These are phyloP conservation scores for Holothuria leucospilota DNA, from an alignment of 53 echinoderm and acorn worm species.

Conservation along the genomic window DNA sequence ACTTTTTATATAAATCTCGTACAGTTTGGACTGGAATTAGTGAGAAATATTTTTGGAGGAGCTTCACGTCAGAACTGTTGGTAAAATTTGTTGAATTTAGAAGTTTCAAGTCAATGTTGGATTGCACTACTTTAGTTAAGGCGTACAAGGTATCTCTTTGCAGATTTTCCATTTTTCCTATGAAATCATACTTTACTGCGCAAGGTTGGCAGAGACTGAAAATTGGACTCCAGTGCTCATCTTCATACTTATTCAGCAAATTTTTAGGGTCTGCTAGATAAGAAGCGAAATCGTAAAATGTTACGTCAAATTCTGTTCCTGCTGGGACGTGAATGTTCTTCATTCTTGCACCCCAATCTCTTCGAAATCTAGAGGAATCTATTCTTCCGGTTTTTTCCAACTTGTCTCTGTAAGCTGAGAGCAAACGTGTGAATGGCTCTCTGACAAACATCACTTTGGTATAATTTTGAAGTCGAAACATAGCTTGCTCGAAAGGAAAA, in stretches of 20 bases:
- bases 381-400: neutral
- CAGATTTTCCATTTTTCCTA: constrained; percentile 68
- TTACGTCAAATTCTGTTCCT: constrained; percentile 52
- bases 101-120: neutral
- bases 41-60: neutral
- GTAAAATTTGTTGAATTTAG: constrained; percentile 62
- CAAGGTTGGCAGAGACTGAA: constrained; percentile 85
- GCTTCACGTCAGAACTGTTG: constrained; percentile 57
- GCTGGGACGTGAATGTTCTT: constrained; percentile 31
- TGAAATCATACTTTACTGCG: constrained; percentile 81
- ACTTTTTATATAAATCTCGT: too few relatives aligned
- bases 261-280: constrained; percentile 58
- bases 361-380: constrained; percentile 52
- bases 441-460: constrained; percentile 91
- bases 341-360: neutral
- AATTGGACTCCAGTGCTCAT: constrained; percentile 90
- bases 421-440: constrained; percentile 71
- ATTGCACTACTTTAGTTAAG: neutral
- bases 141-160: constrained; percentile 50
- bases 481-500: constrained; percentile 50
- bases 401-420: constrained; percentile 88
- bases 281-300: constrained; percentile 80
- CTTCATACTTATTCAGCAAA: constrained; percentile 43
- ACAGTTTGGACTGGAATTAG: too few relatives aligned
- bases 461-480: constrained; percentile 71